These are phyloP conservation scores for Cenopis cana DNA, from an alignment of 2,888 invertebrate genomes.

Conservation along the genomic window DNA sequence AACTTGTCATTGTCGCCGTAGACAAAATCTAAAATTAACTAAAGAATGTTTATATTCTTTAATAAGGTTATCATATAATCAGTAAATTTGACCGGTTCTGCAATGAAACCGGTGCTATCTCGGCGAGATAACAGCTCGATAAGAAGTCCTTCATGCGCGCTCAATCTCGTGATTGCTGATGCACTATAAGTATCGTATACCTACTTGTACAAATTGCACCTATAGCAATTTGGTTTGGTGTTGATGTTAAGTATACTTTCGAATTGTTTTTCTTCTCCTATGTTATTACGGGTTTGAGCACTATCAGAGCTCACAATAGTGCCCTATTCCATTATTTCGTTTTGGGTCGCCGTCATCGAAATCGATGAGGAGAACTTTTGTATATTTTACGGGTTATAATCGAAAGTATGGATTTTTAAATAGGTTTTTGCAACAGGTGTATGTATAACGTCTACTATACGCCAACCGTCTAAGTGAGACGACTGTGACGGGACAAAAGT, in stretches of 20 bases:
- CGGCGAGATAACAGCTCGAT: constrained; percentile 36
- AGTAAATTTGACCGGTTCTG: constrained; percentile 24
- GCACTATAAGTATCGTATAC: constrained; percentile 40
- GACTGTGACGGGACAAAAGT: too few species aligned
- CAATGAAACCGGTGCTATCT: constrained; percentile 39
- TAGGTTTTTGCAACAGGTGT: too few species aligned
- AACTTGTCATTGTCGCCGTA: background rate
- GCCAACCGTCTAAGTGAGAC: too few species aligned
- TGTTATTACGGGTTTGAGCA: background rate
- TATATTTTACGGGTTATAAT: too few species aligned
- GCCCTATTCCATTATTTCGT: too few species aligned
- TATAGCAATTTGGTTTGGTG: background rate
- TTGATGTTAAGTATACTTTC: too few species aligned
- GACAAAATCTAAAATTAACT: background rate
- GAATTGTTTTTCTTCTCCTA: background rate
- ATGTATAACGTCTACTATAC: too few species aligned
- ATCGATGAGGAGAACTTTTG: too few species aligned
- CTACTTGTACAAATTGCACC: constrained; percentile 12
- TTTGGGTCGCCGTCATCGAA: too few species aligned
- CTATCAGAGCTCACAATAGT: too few species aligned
- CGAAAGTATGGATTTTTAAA: too few species aligned
- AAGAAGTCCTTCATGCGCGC: constrained; percentile 41
- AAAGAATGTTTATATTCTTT: constrained; percentile 10
- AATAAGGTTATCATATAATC: constrained; percentile 35
- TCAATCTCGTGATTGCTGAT: constrained; percentile 42